phyloP scores from a whole-genome alignment of 92 coral and sea anemone genomes.

The Metridium senile region DNA sequence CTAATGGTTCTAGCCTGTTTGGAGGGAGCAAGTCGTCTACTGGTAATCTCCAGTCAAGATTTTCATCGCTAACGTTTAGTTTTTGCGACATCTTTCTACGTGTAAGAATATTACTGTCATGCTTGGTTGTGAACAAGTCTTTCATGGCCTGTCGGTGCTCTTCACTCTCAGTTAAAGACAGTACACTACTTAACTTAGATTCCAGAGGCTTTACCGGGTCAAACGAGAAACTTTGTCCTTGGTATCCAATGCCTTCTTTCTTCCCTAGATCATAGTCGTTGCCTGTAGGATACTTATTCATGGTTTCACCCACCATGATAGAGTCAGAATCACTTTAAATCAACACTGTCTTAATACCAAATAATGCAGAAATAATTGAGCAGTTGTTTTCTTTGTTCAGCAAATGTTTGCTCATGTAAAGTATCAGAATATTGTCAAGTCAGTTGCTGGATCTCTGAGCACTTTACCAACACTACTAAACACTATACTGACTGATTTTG shows the following conservation, averaged over 20 bases:
- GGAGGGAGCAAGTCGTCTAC: not conserved
- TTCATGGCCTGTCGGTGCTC: constrained; percentile 20
- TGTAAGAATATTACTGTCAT: not conserved
- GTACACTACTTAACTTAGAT: not conserved
- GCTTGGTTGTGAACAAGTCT: constrained; percentile 1
- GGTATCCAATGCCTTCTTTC: not conserved
- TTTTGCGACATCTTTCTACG: not conserved
- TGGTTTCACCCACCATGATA: not conserved
- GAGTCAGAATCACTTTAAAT: not conserved
- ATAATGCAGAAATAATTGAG: not conserved
- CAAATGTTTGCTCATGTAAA: not conserved
- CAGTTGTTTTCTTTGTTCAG: constrained; percentile 1
- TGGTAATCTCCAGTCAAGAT: not conserved
- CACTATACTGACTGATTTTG: not conserved
- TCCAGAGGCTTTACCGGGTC: not conserved
- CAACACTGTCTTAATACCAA: not conserved
- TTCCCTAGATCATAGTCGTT: not conserved
- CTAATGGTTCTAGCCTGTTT: not conserved
- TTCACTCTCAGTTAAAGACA: constrained; percentile 8
- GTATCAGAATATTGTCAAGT: not conserved
- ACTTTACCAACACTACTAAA: not conserved
- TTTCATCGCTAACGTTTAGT: not conserved
- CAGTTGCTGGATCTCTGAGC: not conserved
- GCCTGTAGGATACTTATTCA: not conserved
- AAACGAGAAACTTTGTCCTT: not conserved